Conservation (phyloP, 2,888 invertebrate species). For the Platycnemis pennipes region DNA sequence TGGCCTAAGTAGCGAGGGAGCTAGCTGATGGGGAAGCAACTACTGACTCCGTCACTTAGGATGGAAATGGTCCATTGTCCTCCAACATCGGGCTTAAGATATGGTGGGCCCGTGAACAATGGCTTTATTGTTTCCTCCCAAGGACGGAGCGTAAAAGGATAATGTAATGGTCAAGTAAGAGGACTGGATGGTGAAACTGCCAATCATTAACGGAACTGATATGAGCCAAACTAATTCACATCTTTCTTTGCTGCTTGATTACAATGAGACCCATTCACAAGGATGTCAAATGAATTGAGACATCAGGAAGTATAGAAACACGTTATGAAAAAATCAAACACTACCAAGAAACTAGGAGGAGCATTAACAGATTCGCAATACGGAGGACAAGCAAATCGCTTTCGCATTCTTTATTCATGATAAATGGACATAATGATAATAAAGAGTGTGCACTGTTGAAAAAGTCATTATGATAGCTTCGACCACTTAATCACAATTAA, state of each 20-base stretch:
- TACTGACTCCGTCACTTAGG: background rate
- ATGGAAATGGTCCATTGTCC: constrained; percentile 31
- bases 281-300: too few species aligned
- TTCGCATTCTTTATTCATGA: too few species aligned
- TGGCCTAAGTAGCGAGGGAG: background rate
- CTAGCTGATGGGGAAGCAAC: background rate
- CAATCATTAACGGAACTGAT: background rate
- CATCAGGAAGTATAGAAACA: too few species aligned
- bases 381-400: too few species aligned
- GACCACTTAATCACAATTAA: too few species aligned
- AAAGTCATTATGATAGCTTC: too few species aligned
- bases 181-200: background rate
- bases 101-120: background rate
- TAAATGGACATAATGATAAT: too few species aligned
- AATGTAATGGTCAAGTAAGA: background rate
- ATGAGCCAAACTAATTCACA: background rate
- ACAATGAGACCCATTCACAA: too few species aligned
- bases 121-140: constrained; percentile 3
- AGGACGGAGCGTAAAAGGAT: background rate
- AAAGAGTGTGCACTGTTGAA: too few species aligned
- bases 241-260: background rate
- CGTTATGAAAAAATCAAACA: too few species aligned
- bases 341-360: too few species aligned
- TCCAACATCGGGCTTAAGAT: background rate
- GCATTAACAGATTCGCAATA: too few species aligned